Evolutionary conservation across 23 tunicate genomes (phyloP), one percentile per base, ranked within the genome.

Genomic region (Oikopleura dioica): DNA sequence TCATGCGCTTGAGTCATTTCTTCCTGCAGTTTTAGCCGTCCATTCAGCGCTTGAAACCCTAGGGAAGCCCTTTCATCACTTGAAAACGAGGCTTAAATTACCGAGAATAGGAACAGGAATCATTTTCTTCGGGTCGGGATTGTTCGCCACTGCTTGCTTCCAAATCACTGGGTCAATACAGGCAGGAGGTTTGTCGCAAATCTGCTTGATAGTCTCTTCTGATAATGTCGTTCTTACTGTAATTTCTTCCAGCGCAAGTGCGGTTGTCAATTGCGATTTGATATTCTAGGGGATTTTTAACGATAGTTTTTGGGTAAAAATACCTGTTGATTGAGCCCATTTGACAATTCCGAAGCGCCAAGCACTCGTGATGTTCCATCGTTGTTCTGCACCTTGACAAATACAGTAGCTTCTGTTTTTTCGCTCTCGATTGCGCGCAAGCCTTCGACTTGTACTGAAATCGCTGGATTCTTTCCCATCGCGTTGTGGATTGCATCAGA

Each of bases 151-250:
- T 4, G 97, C 97, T 78, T 91, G 97, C 78, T 91, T 91, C 97
- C 97, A 91, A 21, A 91, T 78, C 0, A 91, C 87, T 1, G 97
- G 95, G 59, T 91, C 97, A 51, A 91, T 80, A 89, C 96, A 89
- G 68, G 87, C 75, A 30, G 96, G 96, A 30, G 96, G 92, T 36
- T 82, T 82, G 35, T 28, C 80, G 28, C 81, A 79, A 5, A 89
- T 35, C 69, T 59, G 76, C 23, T 83, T 68, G 24, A 89, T 80
- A 76, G 84, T 83, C 37, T 79, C 79, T 4, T 69, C 63, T 31
- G 83, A 36, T 81, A 89, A 84, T 26, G 82, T 77, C 31, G 84
- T 81, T 31, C 92, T 33, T 0, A 89, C 86, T 9, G 21, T 44
- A 9, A 44, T 21, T 44, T 44, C 55, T 44, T 44, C 55, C 21